Evolutionary conservation across 2,113 vertebrate species (phyloP), one percentile per base, ranked within the genome.

Genomic region (Pangasianodon hypophthalmus): DNA sequence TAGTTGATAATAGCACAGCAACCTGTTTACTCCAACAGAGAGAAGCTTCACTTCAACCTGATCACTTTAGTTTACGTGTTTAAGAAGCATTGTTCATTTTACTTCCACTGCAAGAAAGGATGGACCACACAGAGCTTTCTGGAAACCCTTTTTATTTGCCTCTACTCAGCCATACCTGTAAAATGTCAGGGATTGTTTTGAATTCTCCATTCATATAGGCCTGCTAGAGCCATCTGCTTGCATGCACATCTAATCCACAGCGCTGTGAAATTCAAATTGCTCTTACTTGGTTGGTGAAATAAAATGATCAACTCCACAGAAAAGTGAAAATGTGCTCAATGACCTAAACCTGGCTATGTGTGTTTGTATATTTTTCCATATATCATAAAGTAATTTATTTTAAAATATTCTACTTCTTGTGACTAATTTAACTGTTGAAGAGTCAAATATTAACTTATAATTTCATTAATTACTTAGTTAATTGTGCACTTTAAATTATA

Each of bases 191-290:
- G 79, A 83, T 41, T 2, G 8, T 88, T 67, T 71, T 71, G 24
- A 62, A 79, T 60, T 87, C 69, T 87, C 32, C 18, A 56, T 32
- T 56, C 54, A 24, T 71, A 29, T 16, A 77, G 24, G 7, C 37
- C 24, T n/a, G 86, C 24, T 87, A 48, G 58, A 67, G 87, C 77
- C 87, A 81, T 82, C 87, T 88, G 77, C 37, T 80, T 64, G 77
- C 87, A n/a, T 52, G 87, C 48, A 89, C 67, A 58, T 87, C 56
- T 83, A 62, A 86, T 71, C 62, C 64, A 54, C 73, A 88, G 73
- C 10, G 64, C 75, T 67, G 75, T 50, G 87, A 75, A 89, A 91
- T 91, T 92, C 84, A 92, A 89, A 87, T 90, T 18, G 84, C 69
- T 75, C 50, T 50, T 75, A 75, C 69, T 73, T 58, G 69, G 37